Evolutionary conservation across 2,888 invertebrate genomes (phyloP).

Genomic region (Embidobia sp.): DNA sequence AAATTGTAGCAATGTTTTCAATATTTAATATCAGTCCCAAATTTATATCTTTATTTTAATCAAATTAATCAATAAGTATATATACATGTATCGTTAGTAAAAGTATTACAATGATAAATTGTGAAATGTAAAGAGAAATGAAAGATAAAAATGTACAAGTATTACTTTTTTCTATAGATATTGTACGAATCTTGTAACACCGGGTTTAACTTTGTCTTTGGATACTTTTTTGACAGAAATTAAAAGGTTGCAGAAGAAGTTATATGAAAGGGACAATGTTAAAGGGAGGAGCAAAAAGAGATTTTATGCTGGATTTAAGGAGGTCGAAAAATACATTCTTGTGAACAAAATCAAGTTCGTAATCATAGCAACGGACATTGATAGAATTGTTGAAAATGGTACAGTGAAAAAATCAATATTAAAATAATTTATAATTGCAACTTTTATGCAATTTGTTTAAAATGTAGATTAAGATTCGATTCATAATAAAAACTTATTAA

Average conservation of each 20-base stretch:
- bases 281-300: constrained; percentile 72
- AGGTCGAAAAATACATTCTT: constrained; percentile 69
- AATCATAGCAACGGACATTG: constrained; percentile 73
- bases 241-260: constrained; percentile 70
- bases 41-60: no score
- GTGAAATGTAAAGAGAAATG: no score
- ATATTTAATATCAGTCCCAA: no score
- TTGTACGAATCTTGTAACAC: constrained; percentile 72
- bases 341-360: constrained; percentile 73
- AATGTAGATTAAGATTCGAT: no score
- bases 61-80: no score
- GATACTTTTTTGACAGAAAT: constrained; percentile 71
- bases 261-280: constrained; percentile 69
- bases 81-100: no score
- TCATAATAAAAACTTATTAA: no score
- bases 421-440: no score
- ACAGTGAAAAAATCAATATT: no score
- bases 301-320: constrained; percentile 73
- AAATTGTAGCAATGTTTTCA: no score
- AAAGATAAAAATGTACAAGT: neutral
- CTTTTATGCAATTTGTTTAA: no score
- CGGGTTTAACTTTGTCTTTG: constrained; percentile 64
- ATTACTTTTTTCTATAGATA: constrained; percentile 69
- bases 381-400: constrained; percentile 71
- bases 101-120: no score